Percentiles rank a stretch among this genome's conserved stretches.
Evolutionary conservation across 1,140 invertebrate species (phyloP).

Genomic region (Zaprionus nigranus): DNA sequence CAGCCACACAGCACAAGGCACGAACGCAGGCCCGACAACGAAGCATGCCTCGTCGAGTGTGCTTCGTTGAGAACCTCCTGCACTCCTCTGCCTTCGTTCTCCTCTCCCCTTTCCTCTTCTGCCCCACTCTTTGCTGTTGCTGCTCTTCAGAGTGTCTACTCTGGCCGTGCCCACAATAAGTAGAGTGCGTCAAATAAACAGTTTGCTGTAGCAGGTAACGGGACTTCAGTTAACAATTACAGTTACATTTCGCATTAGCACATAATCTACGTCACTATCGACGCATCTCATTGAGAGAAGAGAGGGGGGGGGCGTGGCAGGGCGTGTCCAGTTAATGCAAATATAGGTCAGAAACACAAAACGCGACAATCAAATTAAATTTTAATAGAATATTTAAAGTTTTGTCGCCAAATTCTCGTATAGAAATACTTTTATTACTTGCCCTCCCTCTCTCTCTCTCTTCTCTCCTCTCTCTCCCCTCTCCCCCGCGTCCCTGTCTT

Average conservation of each 20-base stretch:
- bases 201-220: conserved; percentile 6
- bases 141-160: neutral
- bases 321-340: neutral
- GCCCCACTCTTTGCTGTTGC: neutral
- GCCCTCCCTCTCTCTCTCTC: neutral
- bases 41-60: neutral
- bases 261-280: neutral
- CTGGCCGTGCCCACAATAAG: conserved; percentile 12
- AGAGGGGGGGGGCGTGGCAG: neutral
- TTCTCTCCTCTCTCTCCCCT: neutral
- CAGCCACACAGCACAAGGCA: conserved; percentile 23
- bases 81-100: neutral
- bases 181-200: conserved; percentile 18
- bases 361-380: neutral
- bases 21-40: conserved; percentile 16
- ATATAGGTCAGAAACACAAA: neutral
- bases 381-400: neutral
- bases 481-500: neutral
- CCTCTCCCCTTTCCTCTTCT: too few species aligned
- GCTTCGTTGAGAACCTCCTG: neutral
- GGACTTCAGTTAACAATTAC: conserved; percentile 3
- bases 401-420: neutral
- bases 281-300: neutral
- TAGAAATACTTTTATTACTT: conserved; percentile 1
- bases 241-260: neutral